A percentile compares a stretch with the other conserved stretches of the same genome.
Evolutionary conservation across 30 jellyfish, hydroid and myxozoan genomes (phyloP).

Genomic region (Aurelia coerulea): DNA sequence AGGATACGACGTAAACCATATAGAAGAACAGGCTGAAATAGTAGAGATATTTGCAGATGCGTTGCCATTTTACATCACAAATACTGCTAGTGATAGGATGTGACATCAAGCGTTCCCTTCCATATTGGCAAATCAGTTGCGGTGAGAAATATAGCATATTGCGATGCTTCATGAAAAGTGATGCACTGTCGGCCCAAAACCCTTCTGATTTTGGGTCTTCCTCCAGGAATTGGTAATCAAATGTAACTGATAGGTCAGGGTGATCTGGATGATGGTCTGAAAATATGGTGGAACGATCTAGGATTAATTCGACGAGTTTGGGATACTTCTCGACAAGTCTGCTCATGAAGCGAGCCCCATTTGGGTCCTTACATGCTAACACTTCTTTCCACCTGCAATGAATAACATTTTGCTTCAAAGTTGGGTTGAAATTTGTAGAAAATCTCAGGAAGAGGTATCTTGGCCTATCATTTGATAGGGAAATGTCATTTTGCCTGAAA

Average conservation of each 20-base stretch:
- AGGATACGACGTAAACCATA: conserved; percentile 18
- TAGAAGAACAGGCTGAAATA: conserved; percentile 32
- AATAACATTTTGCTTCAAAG: too few species aligned
- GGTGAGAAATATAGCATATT: conserved; percentile 44
- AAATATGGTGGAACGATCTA: conserved; percentile 42
- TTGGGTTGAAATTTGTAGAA: too few species aligned
- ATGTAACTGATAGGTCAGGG: conserved; percentile 43
- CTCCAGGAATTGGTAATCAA: conserved; percentile 45
- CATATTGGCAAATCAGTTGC: conserved; percentile 14
- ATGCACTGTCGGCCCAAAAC: conserved; percentile 10
- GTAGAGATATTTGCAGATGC: conserved; percentile 37
- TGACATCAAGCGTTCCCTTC: conserved; percentile 38
- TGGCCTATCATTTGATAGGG: too few species aligned
- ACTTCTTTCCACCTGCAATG: conserved; percentile 45
- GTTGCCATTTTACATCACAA: conserved; percentile 30
- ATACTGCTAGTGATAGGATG: conserved; percentile 13
- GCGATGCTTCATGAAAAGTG: conserved; percentile 20
- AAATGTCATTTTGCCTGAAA: too few species aligned
- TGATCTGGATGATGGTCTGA: conserved; percentile 60
- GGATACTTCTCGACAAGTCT: conserved; percentile 43
- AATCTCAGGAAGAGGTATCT: too few species aligned
- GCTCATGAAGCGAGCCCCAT: conserved; percentile 27
- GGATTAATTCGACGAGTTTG: conserved; percentile 24
- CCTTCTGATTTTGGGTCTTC: conserved; percentile 29
- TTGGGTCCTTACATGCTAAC: conserved; percentile 15